A percentile compares a stretch with the other conserved stretches of the same genome.
These are phyloP conservation scores for Actinia equina DNA, from an alignment of 64 coral and sea anemone genomes.

Conservation along the genomic window DNA sequence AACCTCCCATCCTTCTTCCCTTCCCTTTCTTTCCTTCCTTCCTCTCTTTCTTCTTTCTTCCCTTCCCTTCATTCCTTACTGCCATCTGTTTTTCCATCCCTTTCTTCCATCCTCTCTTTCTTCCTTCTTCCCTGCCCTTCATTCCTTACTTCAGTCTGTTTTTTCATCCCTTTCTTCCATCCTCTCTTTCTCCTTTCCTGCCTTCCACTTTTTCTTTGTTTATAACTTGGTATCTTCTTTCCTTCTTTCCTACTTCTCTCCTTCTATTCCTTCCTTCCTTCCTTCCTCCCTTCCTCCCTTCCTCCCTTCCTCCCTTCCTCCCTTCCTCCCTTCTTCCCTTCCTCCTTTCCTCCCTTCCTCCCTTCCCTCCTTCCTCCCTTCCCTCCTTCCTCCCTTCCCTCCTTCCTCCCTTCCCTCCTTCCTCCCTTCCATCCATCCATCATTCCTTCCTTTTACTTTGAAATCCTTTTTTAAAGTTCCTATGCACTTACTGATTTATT, in stretches of 20 bases:
- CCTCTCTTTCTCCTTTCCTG: background rate
- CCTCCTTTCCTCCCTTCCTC: background rate
- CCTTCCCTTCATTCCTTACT: no score
- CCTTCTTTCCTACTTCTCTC: no score
- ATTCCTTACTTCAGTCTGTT: background rate
- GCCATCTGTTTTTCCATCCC: background rate
- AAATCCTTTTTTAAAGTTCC: background rate
- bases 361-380: slow-evolving; percentile 6
- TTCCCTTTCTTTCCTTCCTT: background rate
- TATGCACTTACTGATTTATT: background rate
- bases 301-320: no score
- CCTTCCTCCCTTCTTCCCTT: no score
- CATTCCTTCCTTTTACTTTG: background rate
- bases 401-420: slow-evolving; percentile 17
- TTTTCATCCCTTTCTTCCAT: slow-evolving; percentile 1
- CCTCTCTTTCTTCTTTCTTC: background rate
- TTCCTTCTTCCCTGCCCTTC: slow-evolving; percentile 2
- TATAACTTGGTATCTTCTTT: no score
- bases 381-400: slow-evolving; percentile 18
- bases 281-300: no score
- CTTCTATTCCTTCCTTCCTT: no score
- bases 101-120: background rate
- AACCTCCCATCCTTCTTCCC: background rate
- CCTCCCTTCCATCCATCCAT: slow-evolving; percentile 6
- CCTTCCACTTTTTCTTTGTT: no score